A percentile compares a stretch with the other conserved stretches of the same genome.
phyloP scores from a whole-genome alignment of 2,888 invertebrate genomes.

The Phrixothrix hirtus region DNA sequence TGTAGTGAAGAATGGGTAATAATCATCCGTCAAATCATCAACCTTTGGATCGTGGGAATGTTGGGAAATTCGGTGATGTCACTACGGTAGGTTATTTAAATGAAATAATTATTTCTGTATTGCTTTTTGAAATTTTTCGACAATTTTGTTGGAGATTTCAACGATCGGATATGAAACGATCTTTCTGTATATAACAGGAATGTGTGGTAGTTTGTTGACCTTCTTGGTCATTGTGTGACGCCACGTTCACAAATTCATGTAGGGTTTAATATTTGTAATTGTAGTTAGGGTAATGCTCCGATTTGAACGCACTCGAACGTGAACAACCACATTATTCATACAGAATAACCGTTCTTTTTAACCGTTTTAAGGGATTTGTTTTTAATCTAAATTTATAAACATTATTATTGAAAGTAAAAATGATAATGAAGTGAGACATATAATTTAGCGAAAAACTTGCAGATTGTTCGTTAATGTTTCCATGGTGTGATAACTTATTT shows the following conservation, averaged over 20 bases:
- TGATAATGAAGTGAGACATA: too few relatives aligned
- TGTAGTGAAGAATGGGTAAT: slow-evolving; percentile 66
- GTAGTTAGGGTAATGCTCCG: not conserved
- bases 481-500: too few relatives aligned
- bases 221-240: slow-evolving; percentile 22
- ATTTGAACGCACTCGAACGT: not conserved
- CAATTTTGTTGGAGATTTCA: slow-evolving; percentile 8
- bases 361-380: too few relatives aligned
- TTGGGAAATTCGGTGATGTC: slow-evolving; percentile 57
- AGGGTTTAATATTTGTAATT: not conserved
- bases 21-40: slow-evolving; percentile 84
- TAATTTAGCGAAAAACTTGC: too few relatives aligned
- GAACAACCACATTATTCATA: too few relatives aligned
- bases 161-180: slow-evolving; percentile 14
- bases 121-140: not conserved
- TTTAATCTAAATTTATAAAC: too few relatives aligned
- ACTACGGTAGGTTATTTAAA: slow-evolving; percentile 49
- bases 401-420: too few relatives aligned
- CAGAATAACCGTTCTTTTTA: too few relatives aligned
- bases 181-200: too few relatives aligned
- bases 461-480: too few relatives aligned
- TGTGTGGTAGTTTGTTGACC: slow-evolving; percentile 27
- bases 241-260: slow-evolving; percentile 17
- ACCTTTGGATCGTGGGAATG: slow-evolving; percentile 73
- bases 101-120: too few relatives aligned